Percentiles rank a stretch among this genome's conserved stretches.
Evolutionary conservation across 2,113 vertebrate genomes (phyloP).

Genomic region (Lophotis ruficrista): DNA sequence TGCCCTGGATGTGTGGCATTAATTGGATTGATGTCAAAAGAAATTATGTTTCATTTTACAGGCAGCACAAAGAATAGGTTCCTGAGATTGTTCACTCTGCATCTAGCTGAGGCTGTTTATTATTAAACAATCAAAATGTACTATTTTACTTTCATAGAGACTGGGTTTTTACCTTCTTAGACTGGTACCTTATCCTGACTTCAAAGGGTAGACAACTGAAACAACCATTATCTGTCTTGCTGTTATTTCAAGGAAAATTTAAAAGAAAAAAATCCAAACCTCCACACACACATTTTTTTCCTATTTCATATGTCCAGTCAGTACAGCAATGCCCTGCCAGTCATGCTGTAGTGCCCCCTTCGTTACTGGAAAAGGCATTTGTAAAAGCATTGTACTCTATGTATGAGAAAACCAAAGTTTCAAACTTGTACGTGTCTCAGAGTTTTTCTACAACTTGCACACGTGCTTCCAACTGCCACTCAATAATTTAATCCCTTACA

Average conservation of each 20-base stretch:
- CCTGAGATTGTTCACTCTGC: not conserved
- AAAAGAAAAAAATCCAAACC: not conserved
- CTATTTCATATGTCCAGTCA: not conserved
- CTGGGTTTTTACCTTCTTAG: not conserved
- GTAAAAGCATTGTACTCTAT: not conserved
- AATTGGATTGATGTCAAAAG: not conserved
- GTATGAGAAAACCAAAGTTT: not conserved
- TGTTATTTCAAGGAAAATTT: not conserved
- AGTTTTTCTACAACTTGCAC: not conserved
- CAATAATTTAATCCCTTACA: not conserved
- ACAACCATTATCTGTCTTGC: not conserved
- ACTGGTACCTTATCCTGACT: not conserved
- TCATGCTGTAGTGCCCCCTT: not conserved
- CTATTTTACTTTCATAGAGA: not conserved
- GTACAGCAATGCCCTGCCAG: not conserved
- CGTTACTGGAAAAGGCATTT: not conserved
- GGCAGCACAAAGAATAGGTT: not conserved
- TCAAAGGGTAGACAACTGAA: not conserved
- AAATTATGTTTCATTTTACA: not conserved
- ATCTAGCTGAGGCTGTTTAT: not conserved
- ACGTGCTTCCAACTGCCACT: not conserved
- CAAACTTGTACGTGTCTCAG: not conserved
- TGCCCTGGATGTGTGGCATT: not conserved
- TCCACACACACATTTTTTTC: not conserved
- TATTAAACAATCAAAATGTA: not conserved